Evolutionary conservation across 1,140 invertebrate species (phyloP), one percentile per base, ranked within the genome.

Genomic region (Coboldia fuscipes): DNA sequence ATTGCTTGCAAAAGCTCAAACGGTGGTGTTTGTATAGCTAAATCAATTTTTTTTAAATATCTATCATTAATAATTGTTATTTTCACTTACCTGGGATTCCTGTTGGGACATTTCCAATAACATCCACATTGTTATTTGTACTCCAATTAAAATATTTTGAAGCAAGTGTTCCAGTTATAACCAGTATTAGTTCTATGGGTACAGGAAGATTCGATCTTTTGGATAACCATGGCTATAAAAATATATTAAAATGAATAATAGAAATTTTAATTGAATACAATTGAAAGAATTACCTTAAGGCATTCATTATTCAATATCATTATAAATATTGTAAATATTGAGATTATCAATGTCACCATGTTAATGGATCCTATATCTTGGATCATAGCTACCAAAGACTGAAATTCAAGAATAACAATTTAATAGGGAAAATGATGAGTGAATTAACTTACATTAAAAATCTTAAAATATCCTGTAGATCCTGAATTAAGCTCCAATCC

Each of bases 131-230:
- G 45, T 70, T 77, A 3, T 40, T 47, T n/a, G 56, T 50, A n/a
- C 63, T 42, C 2, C 83, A 49, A 24, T 66, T 48, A 19, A 60
- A 51, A 42, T 63, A 68, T 30, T 64, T 61, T 1, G 78, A 83
- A 2, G 67, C 50, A 0, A 75, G 33, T 0, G 80, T 84, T 18
- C 77, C 80, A 4, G 66, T 42, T 2, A 84, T 58, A 6, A 90
- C 75, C 2, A 67, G 69, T 15, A 88, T 58, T 39, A 89, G 61
- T 57, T 92, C 84, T 42, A 85, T 75, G 4, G 85, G 84, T 4
- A 89, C 57, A 3, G 83, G 82, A 43, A 85, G 57, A 1, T 58
- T 50, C 36, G 65, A 69, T 34, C 61, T 57, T 48, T 77, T 80
- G 30, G 68, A 67, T 0, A 83, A 47, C 49, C 63, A 60, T 4